Evolutionary conservation across 2,797 vertebrate genomes (phyloP).

Genomic region (Cyprinella venusta): DNA sequence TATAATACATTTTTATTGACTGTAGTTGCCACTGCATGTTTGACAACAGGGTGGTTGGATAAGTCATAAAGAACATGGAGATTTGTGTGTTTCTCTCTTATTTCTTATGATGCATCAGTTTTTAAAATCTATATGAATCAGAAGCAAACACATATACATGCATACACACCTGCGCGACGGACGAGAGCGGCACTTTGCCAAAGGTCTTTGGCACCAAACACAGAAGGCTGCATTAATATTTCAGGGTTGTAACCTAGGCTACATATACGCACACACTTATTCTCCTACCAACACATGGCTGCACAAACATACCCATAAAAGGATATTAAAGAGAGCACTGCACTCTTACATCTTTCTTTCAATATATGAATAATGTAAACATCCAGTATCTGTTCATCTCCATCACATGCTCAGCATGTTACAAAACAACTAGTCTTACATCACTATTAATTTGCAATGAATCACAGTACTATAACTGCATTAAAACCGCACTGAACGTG

Average conservation of each 20-base stretch:
- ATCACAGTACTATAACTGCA: background rate
- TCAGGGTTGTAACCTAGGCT: conserved; percentile 67
- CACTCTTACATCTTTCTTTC: background rate
- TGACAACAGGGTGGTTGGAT: background rate
- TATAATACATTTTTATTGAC: background rate
- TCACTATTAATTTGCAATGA: background rate
- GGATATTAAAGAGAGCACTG: background rate
- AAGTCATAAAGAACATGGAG: background rate
- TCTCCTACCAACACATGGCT: background rate
- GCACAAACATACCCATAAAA: conserved; percentile 10
- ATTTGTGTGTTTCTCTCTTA: background rate
- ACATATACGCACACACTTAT: background rate
- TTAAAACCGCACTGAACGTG: background rate
- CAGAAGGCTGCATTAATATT: conserved; percentile 69
- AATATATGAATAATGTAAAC: background rate
- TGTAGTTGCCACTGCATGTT: background rate
- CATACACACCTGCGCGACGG: background rate
- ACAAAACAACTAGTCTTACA: background rate
- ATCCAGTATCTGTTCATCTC: background rate
- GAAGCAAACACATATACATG: conserved; percentile 21
- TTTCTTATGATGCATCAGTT: conserved; percentile 4
- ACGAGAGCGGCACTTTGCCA: conserved; percentile 60
- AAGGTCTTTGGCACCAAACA: conserved; percentile 63
- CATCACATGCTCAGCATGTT: background rate
- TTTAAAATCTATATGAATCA: conserved; percentile 4